Evolutionary conservation across 2,797 vertebrate genomes (phyloP).

Genomic region (Pangasius mekongensis): DNA sequence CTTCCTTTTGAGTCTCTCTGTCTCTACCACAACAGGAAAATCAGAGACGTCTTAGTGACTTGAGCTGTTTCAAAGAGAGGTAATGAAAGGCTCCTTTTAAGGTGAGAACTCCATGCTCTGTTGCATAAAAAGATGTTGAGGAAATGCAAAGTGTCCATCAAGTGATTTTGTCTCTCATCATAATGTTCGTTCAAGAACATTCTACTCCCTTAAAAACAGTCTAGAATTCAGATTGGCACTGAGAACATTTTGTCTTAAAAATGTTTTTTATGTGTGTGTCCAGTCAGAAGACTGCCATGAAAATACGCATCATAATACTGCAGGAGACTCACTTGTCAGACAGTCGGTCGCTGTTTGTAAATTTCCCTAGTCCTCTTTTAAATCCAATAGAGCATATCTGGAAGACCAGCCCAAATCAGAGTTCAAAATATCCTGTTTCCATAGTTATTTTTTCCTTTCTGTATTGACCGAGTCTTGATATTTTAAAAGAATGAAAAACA

Average conservation of each 20-base stretch:
- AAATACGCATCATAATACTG: slow-evolving; percentile 19
- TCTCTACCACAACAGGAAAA: slow-evolving; percentile 70
- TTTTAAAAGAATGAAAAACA: slow-evolving; percentile 47
- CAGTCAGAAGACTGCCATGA: slow-evolving; percentile 18
- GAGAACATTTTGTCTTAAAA: not conserved
- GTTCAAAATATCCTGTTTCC: not conserved
- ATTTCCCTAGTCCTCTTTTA: slow-evolving; percentile 54
- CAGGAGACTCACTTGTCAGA: slow-evolving; percentile 53
- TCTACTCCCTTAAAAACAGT: slow-evolving; percentile 42
- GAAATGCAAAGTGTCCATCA: slow-evolving; percentile 54
- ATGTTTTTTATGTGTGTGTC: not conserved
- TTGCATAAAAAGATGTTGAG: slow-evolving; percentile 71
- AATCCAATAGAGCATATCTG: slow-evolving; percentile 63
- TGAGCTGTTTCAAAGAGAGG: slow-evolving; percentile 65
- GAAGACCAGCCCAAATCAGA: slow-evolving; percentile 57
- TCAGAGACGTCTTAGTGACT: slow-evolving; percentile 65
- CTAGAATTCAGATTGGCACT: slow-evolving; percentile 29
- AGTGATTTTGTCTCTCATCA: slow-evolving; percentile 59
- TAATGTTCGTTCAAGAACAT: slow-evolving; percentile 53
- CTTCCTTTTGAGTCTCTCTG: slow-evolving; percentile 60
- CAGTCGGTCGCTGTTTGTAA: slow-evolving; percentile 61
- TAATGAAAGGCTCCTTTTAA: slow-evolving; percentile 81
- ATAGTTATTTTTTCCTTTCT: slow-evolving; percentile 39
- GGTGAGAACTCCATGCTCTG: slow-evolving; percentile 76
- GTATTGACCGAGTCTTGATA: slow-evolving; percentile 31